Evolutionary conservation across 2,888 invertebrate genomes (phyloP), one percentile per base, ranked within the genome.

Genomic region (Ellobium chinense): DNA sequence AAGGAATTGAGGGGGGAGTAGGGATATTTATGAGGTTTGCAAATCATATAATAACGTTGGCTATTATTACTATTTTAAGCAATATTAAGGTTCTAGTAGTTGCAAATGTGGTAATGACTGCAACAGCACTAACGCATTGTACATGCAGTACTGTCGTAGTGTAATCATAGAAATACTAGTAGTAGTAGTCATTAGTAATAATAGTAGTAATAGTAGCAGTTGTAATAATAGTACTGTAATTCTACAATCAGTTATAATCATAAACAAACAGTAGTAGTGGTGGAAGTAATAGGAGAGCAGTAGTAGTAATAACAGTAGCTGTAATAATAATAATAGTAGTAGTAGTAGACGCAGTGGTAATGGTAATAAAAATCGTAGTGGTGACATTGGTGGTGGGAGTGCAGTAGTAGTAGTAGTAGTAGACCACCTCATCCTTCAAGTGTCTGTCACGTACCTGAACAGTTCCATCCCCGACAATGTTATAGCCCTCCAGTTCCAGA

Each of bases 401-500:
- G 63, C 29, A 63, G n/a, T n/a, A 63, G 63, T 63, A 63, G 27
- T 63, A 24, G 12, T 63, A 24, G 63, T 63, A 14, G 63, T 63
- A 24, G 63, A 27, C 3, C 27, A 27, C 18, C 2, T 24, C 18
- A 29, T 63, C n/a, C 4, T 24, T 5, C 18, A 29, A 12, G 63
- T 63, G 18, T 27, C 18, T 24, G 56, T n/a, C 56, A 1, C 24
- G 21, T 1, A 77, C 77, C 77, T 77, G 77, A 7, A 73, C 65
- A 4, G 93, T 94, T 0, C 93, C 93, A 81, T 93, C 93, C 1
- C 93, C 93, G 1, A 93, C 92, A 46, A 93, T 93, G 80, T 93
- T 93, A 85, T 93, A 93, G 75, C 92, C 92, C 37, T 78, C 94
- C 18, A 97, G 89, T 96, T 97, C 12, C 1, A 89, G 80, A 1